Evolutionary conservation across 2,113 vertebrate genomes (phyloP).

Genomic region (Amphiprion percula): DNA sequence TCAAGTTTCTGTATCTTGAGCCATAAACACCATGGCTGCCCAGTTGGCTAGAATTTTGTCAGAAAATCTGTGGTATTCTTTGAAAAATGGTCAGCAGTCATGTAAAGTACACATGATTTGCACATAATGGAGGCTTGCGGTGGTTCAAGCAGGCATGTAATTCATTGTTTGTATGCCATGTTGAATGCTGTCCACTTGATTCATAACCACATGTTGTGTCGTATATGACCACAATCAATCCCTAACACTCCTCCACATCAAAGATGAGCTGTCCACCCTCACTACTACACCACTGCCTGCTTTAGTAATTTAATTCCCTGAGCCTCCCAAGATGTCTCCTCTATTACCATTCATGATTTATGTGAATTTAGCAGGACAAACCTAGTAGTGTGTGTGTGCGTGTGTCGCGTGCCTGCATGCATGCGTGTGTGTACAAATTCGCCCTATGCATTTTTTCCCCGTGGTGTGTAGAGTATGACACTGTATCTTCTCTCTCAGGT

Average conservation of each 20-base stretch:
- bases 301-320: not conserved
- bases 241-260: not conserved
- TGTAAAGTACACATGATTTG: not conserved
- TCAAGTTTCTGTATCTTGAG: not conserved
- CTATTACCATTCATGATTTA: not conserved
- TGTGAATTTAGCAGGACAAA: not conserved
- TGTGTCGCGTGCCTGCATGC: too few species aligned
- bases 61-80: not conserved
- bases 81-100: not conserved
- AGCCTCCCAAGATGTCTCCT: not conserved
- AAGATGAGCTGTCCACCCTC: not conserved
- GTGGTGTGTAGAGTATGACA: not conserved
- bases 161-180: not conserved
- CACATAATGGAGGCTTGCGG: not conserved
- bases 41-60: not conserved
- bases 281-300: not conserved
- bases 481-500: constrained; percentile 80
- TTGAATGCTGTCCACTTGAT: constrained; percentile 1
- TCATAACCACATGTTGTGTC: not conserved
- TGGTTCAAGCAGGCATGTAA: too few species aligned
- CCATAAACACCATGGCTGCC: not conserved
- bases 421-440: not conserved
- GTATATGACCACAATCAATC: not conserved
- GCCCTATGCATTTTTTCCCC: not conserved
- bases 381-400: not conserved